Base-by-base conservation (phyloP, 64 coral and sea anemone genomes). In the Montipora cactus region DNA sequence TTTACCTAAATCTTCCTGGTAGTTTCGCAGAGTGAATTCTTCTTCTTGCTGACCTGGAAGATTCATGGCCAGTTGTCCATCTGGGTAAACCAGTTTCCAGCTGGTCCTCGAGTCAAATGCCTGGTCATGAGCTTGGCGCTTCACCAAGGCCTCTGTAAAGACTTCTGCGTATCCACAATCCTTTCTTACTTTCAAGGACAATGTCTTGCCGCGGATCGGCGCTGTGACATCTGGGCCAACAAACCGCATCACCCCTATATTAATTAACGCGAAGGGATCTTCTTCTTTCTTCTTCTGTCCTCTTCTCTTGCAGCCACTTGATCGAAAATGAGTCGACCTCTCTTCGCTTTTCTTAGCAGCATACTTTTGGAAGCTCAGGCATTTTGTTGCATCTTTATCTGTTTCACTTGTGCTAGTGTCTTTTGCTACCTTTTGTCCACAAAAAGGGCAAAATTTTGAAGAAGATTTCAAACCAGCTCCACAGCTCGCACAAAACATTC, bases 1-100 rank as follows among this genome's bases (percentile, higher is more conserved):
- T 66, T 90, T 80, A 15, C 88, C 75, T 49, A 79, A 22, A 28
- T 90, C 88, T 59, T 90, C 48, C 75, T 90, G 80, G 61, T 79
- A 90, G 6, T 90, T 90, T 78, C 66, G 21, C 47, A 90, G 46
- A 3, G 76, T 28, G 46, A 90, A 90, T 44, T 78, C 77, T 90
- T 90, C 74, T 18, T 74, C 77, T 53, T 8, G 88, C 11, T 47
- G 88, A 37, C 64, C 88, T 12, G 88, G 88, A 21, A 64, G 77
- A 77, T 50, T 90, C 48, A 90, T 22, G n/a, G 77, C 64, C 19
- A 78, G 47, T 28, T 55, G 57, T 57, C 88, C 88, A 90, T 90
- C 88, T 79, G 75, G 88, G 66, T 90, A 90, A 8, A 76, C 14
- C 8, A 90, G 64, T 74, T 74, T 90, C 53, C 77, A 90, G 8